These are phyloP conservation scores for Dicyrtoma fusca DNA, from an alignment of 2,888 invertebrate genomes.

Conservation along the genomic window DNA sequence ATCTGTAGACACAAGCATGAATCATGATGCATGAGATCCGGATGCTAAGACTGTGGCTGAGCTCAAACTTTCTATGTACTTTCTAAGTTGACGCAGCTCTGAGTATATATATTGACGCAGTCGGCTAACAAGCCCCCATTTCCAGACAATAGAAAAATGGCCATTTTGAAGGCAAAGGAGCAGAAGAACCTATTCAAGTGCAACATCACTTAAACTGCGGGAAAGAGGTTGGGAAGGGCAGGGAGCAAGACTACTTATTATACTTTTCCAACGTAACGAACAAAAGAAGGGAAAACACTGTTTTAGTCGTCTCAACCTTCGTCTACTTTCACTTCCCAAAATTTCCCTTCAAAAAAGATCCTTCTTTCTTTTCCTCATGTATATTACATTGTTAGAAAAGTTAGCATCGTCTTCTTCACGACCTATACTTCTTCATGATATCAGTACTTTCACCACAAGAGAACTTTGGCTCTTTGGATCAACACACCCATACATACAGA, in stretches of 20 bases:
- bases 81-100: too few relatives aligned
- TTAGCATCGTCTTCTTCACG: slow-evolving; percentile 14
- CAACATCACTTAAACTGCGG: slow-evolving; percentile 33
- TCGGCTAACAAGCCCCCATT: slow-evolving; percentile 27
- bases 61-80: too few relatives aligned
- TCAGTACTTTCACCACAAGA: slow-evolving; percentile 4
- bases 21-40: too few relatives aligned
- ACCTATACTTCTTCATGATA: slow-evolving; percentile 42
- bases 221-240: slow-evolving; percentile 11
- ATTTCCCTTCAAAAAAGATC: neutral
- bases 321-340: neutral
- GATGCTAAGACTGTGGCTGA: too few relatives aligned
- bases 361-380: slow-evolving; percentile 6
- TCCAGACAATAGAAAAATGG: slow-evolving; percentile 26
- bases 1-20: too few relatives aligned
- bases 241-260: slow-evolving; percentile 7
- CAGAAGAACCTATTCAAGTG: slow-evolving; percentile 31
- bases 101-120: neutral
- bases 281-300: slow-evolving; percentile 5
- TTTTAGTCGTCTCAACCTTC: neutral
- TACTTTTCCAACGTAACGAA: slow-evolving; percentile 3
- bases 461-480: too few relatives aligned
- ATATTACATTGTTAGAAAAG: slow-evolving; percentile 21
- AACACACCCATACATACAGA: too few relatives aligned
- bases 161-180: slow-evolving; percentile 19